Evolutionary conservation across 1,140 invertebrate species (phyloP).

Genomic region (Chymomyza costata): DNA sequence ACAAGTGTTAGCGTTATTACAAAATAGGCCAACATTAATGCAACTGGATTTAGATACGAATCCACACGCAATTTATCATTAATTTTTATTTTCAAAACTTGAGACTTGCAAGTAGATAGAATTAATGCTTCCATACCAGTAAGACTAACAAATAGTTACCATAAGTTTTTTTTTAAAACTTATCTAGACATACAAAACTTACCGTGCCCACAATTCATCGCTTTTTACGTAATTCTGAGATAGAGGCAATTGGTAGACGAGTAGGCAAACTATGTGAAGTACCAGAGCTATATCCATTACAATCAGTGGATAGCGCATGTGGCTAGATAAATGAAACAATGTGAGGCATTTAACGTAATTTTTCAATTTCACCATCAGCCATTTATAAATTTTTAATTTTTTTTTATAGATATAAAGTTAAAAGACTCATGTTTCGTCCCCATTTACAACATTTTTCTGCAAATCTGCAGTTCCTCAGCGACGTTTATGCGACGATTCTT

Average conservation of each 20-base stretch:
- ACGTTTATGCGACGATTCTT: too few relatives aligned
- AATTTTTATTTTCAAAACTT: slow-evolving; percentile 77
- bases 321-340: too few relatives aligned
- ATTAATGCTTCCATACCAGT: slow-evolving; percentile 80
- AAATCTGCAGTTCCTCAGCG: too few relatives aligned
- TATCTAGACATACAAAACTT: slow-evolving; percentile 14
- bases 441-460: too few relatives aligned
- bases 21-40: slow-evolving; percentile 85
- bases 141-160: slow-evolving; percentile 77
- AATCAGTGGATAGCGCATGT: slow-evolving; percentile 21
- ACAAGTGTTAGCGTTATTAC: slow-evolving; percentile 82
- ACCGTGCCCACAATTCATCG: slow-evolving; percentile 82
- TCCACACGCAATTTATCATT: slow-evolving; percentile 79
- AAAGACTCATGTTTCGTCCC: too few relatives aligned
- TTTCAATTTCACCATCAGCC: too few relatives aligned
- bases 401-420: too few relatives aligned
- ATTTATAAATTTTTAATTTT: too few relatives aligned
- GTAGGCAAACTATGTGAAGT: slow-evolving; percentile 31
- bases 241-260: slow-evolving; percentile 33
- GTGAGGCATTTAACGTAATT: too few relatives aligned
- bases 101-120: slow-evolving; percentile 76
- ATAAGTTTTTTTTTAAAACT: slow-evolving; percentile 3
- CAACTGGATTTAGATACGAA: slow-evolving; percentile 83
- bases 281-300: slow-evolving; percentile 23
- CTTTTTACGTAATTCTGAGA: slow-evolving; percentile 81